phyloP scores from a whole-genome alignment of 2,113 vertebrate species.

The cattle (Bos taurus) region ARS-UCD2.0 NC_037334.1:108155501-108156000 shows the following conservation, averaged over 20 bases:
- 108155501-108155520: no score
- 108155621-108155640: no score
- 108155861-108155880: background rate
- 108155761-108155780: background rate
- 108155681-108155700: background rate
- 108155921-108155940: background rate
- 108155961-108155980: background rate
- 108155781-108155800: background rate
- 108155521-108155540: no score
- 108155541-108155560: no score
- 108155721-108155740: background rate
- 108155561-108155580: no score
- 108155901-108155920: background rate
- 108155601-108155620: no score
- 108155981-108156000: background rate
- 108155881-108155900: background rate
- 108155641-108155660: no score
- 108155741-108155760: background rate
- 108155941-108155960: background rate
- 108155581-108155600: no score
- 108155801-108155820: background rate
- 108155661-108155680: no score
- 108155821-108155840: background rate
- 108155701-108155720: background rate
- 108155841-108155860: background rate